Evolutionary conservation across 2,888 invertebrate genomes (phyloP).

Genomic region (Cerastis leucographa): DNA sequence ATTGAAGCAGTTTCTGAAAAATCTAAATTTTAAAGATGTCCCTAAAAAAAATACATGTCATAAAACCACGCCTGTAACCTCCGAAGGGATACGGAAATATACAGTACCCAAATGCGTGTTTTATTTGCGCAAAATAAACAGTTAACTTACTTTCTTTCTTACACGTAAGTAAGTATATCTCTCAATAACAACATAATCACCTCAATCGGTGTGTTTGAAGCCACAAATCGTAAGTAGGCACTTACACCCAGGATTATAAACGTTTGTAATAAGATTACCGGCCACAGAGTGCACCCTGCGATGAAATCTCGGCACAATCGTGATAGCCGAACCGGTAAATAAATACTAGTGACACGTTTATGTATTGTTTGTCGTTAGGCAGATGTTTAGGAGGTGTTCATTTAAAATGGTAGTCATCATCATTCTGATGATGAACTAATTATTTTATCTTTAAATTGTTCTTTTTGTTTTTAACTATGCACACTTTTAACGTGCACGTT

Average conservation of each 20-base stretch:
- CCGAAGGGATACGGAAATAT: not conserved
- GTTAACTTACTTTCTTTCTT: not conserved
- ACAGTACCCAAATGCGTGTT: not conserved
- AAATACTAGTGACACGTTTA: conserved; percentile 49
- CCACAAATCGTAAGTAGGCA: conserved; percentile 32
- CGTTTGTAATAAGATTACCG: conserved; percentile 30
- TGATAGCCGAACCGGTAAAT: conserved; percentile 57
- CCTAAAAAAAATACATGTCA: not conserved
- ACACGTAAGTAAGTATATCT: not conserved
- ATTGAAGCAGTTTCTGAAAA: not conserved
- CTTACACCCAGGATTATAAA: conserved; percentile 25
- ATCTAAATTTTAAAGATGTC: no score
- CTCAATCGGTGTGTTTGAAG: conserved; percentile 7
- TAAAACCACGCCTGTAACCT: not conserved
- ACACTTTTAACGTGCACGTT: no score
- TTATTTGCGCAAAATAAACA: not conserved
- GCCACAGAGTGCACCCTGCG: conserved; percentile 20
- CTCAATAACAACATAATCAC: conserved; percentile 10
- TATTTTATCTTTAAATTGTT: no score
- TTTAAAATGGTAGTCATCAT: not conserved
- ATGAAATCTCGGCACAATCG: conserved; percentile 36
- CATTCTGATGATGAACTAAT: not conserved
- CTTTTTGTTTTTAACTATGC: no score
- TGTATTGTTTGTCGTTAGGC: conserved; percentile 33
- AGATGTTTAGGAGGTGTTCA: not conserved